phyloP scores from a whole-genome alignment of 2,113 vertebrate species.

The Eulemur macaco region DNA sequence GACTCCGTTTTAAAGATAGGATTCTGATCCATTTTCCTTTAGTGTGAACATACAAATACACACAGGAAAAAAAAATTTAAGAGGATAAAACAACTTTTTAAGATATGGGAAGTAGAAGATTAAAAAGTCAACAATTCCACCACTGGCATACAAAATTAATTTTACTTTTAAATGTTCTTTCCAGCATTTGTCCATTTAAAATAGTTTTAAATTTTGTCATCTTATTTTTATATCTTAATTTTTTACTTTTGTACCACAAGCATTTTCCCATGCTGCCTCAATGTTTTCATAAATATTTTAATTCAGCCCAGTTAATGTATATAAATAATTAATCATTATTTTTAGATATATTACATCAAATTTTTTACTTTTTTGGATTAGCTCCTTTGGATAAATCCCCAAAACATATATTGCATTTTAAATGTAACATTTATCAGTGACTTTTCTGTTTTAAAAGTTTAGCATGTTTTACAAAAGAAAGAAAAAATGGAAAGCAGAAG shows the following conservation, averaged over 20 bases:
- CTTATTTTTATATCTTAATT: not conserved
- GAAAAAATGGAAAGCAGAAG: not conserved
- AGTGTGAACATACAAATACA: not conserved
- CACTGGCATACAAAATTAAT: constrained; percentile 10
- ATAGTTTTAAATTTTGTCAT: constrained; percentile 15
- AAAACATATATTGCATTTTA: constrained; percentile 33
- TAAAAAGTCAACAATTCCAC: constrained; percentile 9
- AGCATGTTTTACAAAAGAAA: constrained; percentile 8
- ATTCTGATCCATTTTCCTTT: constrained; percentile 48
- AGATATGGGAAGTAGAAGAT: not conserved
- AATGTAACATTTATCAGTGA: constrained; percentile 30
- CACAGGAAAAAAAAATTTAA: not conserved
- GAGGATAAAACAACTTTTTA: not conserved
- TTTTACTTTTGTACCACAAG: not conserved
- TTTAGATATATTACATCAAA: not conserved
- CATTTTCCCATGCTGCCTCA: not conserved
- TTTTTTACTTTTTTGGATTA: constrained; percentile 1
- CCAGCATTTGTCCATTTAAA: not conserved
- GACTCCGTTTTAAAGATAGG: constrained; percentile 59
- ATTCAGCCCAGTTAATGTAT: not conserved
- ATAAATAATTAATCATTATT: constrained; percentile 16
- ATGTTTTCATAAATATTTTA: constrained; percentile 42
- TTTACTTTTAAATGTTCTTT: constrained; percentile 38
- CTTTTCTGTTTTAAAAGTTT: constrained; percentile 49
- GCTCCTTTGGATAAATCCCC: not conserved